A percentile compares a stretch with the other conserved stretches of the same genome.
These are phyloP conservation scores for Acanthornis magna DNA, from an alignment of 2,797 vertebrate species.

Conservation along the genomic window DNA sequence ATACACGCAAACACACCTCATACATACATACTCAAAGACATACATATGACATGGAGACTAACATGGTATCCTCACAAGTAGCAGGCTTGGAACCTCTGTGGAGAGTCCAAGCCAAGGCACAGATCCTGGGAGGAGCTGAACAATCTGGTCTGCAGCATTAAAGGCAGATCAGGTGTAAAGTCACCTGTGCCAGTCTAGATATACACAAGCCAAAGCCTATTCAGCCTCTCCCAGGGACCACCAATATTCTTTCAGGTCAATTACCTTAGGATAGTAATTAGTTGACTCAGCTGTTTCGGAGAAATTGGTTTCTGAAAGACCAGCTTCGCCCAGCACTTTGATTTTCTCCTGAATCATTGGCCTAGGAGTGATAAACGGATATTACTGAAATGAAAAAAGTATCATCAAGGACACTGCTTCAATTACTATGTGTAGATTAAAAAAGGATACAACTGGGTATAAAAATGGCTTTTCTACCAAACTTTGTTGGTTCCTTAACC, in stretches of 20 bases:
- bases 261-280: conserved; percentile 84
- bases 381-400: not conserved
- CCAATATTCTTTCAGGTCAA: not conserved
- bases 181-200: not conserved
- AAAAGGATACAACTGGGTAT: not conserved
- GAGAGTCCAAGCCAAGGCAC: not conserved
- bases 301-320: conserved; percentile 90
- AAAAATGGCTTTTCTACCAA: not conserved
- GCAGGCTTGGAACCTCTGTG: not conserved
- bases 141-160: not conserved
- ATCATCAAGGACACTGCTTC: not conserved
- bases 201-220: not conserved
- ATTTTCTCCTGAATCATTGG: conserved; percentile 96
- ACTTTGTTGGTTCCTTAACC: not conserved
- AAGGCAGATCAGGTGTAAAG: not conserved
- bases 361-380: conserved; percentile 72
- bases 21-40: not conserved
- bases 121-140: not conserved
- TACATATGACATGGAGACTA: not conserved
- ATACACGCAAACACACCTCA: not conserved
- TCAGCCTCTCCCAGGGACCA: not conserved
- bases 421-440: not conserved
- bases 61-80: not conserved
- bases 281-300: conserved; percentile 83
- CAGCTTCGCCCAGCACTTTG: conserved; percentile 90